Evolutionary conservation across 1,140 invertebrate genomes (phyloP), one percentile per base, ranked within the genome.

Genomic region (Pristionchus pacificus): DNA sequence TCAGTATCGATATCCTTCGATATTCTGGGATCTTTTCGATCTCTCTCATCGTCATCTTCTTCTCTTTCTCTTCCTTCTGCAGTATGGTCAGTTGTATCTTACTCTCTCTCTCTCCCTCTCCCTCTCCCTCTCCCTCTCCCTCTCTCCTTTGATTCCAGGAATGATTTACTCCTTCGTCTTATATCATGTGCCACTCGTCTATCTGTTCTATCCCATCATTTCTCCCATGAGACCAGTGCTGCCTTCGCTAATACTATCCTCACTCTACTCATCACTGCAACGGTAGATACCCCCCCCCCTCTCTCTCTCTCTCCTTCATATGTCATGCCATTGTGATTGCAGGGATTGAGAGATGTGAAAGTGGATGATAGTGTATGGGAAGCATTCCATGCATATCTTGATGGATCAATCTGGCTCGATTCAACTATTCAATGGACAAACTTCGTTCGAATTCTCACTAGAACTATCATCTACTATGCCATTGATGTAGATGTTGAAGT

Each of bases 301-400:
- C n/a, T n/a, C n/a, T n/a, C 75, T 30, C 59, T 79, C 2, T 66
- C 80, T 1, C 60, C 57, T 2, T 57, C 79, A 60, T 81, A 66
- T 49, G 74, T 81, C 15, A 80, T 79, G 57, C 76, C n/a, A n/a
- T n/a, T n/a, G n/a, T n/a, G n/a, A n/a, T n/a, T 81, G 38, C 68
- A 75, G 31, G 80, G 81, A 2, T 74, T 81, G 25, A 70, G 80
- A 32, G 65, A 81, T 62, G 75, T 83, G 13, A 72, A 76, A 33
- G 57, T 81, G 1, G 80, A 80, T n/a, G n/a, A n/a, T n/a, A n/a
- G n/a, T n/a, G n/a, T n/a, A n/a, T n/a, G n/a, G n/a, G n/a, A n/a
- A n/a, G n/a, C n/a, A n/a, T n/a, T n/a, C n/a, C n/a, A n/a, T n/a
- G n/a, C n/a, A n/a, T n/a, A n/a, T n/a, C n/a, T n/a, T n/a, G n/a